A percentile compares a stretch with the other conserved stretches of the same genome.
Evolutionary conservation across 2,888 invertebrate species (phyloP).

Genomic region (Orthonychiurus folsomi): DNA sequence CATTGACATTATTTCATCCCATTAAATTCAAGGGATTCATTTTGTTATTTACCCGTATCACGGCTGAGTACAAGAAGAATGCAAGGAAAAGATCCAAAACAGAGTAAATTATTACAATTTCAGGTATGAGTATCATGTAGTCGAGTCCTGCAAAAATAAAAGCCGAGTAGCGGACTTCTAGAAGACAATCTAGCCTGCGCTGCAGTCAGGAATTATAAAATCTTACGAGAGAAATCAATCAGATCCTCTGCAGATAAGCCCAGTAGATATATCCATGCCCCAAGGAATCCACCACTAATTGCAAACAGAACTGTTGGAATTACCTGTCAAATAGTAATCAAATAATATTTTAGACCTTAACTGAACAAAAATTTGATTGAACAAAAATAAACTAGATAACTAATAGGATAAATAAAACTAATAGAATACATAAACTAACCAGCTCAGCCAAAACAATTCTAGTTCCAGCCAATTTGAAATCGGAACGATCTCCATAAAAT

Average conservation of each 20-base stretch:
- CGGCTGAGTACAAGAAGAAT: background rate
- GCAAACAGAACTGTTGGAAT: background rate
- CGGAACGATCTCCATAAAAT: background rate
- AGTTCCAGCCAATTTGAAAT: background rate
- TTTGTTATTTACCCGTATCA: background rate
- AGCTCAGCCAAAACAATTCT: background rate
- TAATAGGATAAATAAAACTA: no score
- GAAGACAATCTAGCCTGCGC: no score
- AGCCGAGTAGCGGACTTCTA: no score
- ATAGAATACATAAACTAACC: no score
- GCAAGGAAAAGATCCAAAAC: background rate
- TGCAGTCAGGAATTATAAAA: background rate
- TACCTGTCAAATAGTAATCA: background rate
- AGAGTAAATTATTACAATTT: background rate
- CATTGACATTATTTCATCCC: no score
- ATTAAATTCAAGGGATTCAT: no score
- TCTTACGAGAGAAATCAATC: background rate
- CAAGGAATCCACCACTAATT: background rate
- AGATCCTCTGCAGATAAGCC: background rate
- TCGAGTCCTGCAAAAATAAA: no score
- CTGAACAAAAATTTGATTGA: background rate
- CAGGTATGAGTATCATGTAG: background rate
- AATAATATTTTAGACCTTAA: background rate
- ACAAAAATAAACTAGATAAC: no score
- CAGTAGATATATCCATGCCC: background rate